phyloP scores from a whole-genome alignment of 2,113 vertebrate species.

The Acrocephalus arundinaceus region DNA sequence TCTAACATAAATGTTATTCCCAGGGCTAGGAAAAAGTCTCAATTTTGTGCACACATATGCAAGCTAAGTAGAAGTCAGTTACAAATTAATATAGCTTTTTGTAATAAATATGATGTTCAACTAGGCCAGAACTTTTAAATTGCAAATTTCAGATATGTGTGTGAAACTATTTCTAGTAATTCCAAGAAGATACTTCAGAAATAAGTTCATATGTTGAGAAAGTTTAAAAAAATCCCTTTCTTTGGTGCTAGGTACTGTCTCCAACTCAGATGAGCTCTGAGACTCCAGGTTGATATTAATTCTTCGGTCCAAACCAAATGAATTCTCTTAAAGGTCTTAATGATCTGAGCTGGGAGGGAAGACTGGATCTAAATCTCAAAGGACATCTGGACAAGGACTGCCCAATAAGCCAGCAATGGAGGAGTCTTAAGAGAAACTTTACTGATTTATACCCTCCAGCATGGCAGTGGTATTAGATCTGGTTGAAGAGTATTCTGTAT shows the following conservation, averaged over 20 bases:
- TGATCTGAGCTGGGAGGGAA: neutral
- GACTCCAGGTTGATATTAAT: neutral
- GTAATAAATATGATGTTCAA: neutral
- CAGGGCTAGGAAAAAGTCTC: neutral
- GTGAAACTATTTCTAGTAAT: neutral
- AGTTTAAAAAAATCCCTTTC: neutral
- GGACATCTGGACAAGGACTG: neutral
- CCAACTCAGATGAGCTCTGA: neutral
- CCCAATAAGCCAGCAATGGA: neutral
- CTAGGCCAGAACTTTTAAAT: neutral
- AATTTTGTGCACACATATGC: neutral
- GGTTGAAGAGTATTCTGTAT: neutral
- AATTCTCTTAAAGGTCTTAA: neutral
- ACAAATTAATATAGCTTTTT: neutral
- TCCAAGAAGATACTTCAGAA: neutral
- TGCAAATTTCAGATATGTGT: neutral
- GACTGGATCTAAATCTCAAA: neutral
- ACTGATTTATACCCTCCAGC: neutral
- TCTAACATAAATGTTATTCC: neutral
- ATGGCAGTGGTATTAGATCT: neutral
- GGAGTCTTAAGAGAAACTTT: neutral
- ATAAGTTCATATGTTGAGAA: neutral
- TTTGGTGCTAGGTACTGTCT: neutral
- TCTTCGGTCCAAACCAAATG: neutral
- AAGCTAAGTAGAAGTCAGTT: neutral